Base-by-base conservation (phyloP, 2,888 invertebrate species). In the Dynastes hyllus region DNA sequence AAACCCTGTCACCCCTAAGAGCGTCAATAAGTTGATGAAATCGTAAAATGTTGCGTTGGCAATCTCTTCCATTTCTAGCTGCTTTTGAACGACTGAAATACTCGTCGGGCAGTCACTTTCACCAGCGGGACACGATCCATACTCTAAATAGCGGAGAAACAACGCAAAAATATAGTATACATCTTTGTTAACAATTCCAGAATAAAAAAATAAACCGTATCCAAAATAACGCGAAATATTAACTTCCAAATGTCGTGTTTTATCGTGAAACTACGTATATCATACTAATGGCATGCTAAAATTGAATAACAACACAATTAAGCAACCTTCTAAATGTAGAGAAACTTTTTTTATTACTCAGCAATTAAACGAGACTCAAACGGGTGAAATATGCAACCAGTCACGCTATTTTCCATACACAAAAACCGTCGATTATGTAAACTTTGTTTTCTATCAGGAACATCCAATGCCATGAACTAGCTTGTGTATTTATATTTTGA, bases 1-100 rank as follows among this genome's bases (percentile, higher is more conserved):
- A n/a, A 92, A 88, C 2, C 95, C 94, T n/a, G 94, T 93, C 69
- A 95, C 87, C 16, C 85, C 77, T 40, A 88, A 78, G 53, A 82
- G 76, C 1, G 77, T 70, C 9, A 82, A 55, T 16, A 82, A 51
- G 55, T 80, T 80, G 50, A 80, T 13, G 29, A 76, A 61, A 63
- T 71, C 76, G 58, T 63, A 76, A 40, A 63, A 73, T 2, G 73
- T 37, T 16, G 58, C 32, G n/a, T 78, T 32, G 11, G 51, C 13
- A 22, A 76, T 51, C 22, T 75, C 50, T 61, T 79, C 67, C 70
- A 66, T 51, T 53, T 75, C 78, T 67, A 77, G 45, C 70, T 79
- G 77, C 61, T 66, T 73, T 45, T 80, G 71, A 22, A 78, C 55
- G 22, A 71, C 51, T 58, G 66, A 67, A 13, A 76, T 69, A 51